These are phyloP conservation scores for Pandion haliaetus DNA, from an alignment of 2,113 vertebrate genomes.

Conservation along the genomic window DNA sequence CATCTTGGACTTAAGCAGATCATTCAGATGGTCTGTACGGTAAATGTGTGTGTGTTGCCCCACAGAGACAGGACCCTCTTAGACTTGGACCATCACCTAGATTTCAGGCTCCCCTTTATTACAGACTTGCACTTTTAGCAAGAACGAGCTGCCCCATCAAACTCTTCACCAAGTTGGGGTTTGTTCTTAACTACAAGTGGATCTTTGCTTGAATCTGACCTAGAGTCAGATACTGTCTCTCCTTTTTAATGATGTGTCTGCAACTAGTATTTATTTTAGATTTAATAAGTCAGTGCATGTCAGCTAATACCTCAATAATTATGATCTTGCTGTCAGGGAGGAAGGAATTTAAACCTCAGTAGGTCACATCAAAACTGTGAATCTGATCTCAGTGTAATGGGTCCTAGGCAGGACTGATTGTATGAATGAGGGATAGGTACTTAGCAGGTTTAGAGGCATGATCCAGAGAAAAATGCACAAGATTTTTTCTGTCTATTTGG, in stretches of 20 bases:
- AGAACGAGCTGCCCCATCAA: neutral
- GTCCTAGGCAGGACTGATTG: neutral
- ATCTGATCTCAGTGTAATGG: neutral
- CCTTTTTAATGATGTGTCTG: neutral
- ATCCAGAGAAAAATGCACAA: neutral
- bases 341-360: conserved; percentile 26
- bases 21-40: neutral
- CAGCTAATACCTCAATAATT: conserved; percentile 28
- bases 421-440: neutral
- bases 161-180: neutral
- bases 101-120: neutral
- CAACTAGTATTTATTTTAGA: conserved; percentile 43
- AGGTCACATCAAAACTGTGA: conserved; percentile 1
- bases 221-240: neutral
- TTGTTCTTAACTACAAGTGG: neutral
- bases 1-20: neutral
- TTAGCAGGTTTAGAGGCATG: neutral
- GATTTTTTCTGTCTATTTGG: neutral
- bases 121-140: neutral
- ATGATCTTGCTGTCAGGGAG: neutral
- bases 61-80: neutral
- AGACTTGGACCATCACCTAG: neutral
- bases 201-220: neutral
- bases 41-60: neutral
- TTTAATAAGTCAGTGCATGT: conserved; percentile 24